Base-by-base conservation (phyloP, 2,113 vertebrate species). In the Tragelaphus strepsiceros region DNA sequence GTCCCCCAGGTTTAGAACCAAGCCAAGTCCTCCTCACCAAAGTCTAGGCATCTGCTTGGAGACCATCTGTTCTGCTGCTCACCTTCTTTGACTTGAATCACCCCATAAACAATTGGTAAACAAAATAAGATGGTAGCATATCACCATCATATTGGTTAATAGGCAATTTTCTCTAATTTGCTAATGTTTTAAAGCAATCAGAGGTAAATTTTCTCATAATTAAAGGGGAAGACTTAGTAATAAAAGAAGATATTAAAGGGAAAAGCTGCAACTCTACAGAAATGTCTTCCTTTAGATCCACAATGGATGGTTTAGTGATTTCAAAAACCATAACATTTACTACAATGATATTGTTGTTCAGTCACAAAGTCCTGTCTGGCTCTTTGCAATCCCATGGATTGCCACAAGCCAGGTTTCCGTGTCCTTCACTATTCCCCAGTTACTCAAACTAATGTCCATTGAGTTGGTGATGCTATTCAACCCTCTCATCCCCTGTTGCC, bases 151-250 rank as follows among this genome's bases (percentile, higher is more conserved):
- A n/a, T 64, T 64, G 58, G 62, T 51, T 88, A 90, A 84, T 12
- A 58, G 9, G 17, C 64, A 62, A 32, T 91, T 95, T 95, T 93
- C 32, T 93, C 56, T 28, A 64, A 35, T 22, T 96, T 88, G 49
- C 56, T 85, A 83, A 97, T 56, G 4, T 83, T 86, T 94, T 94
- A 59, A 96, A 89, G 85, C 89, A 90, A 64, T 88, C 26, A 6
- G 24, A 46, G n/a, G 28, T 43, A 93, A 78, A 21, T 10, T 71
- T 83, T 95, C 64, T 91, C 51, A 53, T 14, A 93, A n/a, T 49
- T 71, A 90, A 91, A 92, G 43, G 35, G 56, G n/a, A 64, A 88
- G 5, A 21, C 78, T 92, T 92, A 90, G 62, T 46, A 80, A 77
- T 90, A 78, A 58, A 90, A 96, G 39, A 91, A 83, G 26, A 78